Evolutionary conservation across 1,140 invertebrate genomes (phyloP).

Genomic region (Epicauta chinensis): DNA sequence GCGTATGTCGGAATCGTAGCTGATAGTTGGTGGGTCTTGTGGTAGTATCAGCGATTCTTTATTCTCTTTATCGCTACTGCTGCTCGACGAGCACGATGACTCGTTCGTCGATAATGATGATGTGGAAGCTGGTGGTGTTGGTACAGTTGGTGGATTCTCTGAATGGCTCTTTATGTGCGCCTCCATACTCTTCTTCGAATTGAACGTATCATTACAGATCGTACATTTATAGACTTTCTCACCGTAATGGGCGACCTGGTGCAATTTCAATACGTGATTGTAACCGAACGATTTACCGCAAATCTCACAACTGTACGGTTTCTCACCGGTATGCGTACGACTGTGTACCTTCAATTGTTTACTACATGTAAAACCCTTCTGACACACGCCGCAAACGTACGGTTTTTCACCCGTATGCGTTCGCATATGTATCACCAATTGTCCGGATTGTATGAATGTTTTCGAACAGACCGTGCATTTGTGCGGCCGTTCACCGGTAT

Average conservation of each 20-base stretch:
- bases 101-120: constrained; percentile 33
- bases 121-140: constrained; percentile 33
- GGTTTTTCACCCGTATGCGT: constrained; percentile 89
- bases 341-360: constrained; percentile 84
- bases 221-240: constrained; percentile 90
- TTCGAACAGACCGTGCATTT: constrained; percentile 89
- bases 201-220: constrained; percentile 82
- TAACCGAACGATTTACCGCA: constrained; percentile 73
- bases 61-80: constrained; percentile 47
- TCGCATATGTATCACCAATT: constrained; percentile 75
- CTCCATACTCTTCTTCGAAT: constrained; percentile 83
- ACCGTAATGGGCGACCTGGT: constrained; percentile 85
- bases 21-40: constrained; percentile 19
- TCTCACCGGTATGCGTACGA: constrained; percentile 77
- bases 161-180: constrained; percentile 85
- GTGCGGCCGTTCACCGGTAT: constrained; percentile 87
- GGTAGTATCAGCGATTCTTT: constrained; percentile 8
- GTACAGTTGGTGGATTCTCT: constrained; percentile 49
- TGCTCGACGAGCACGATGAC: constrained; percentile 30
- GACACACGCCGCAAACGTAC: constrained; percentile 76
- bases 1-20: constrained; percentile 34
- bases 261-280: constrained; percentile 81
- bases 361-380: constrained; percentile 84
- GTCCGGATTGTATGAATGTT: constrained; percentile 85
- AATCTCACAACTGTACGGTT: constrained; percentile 66